These are phyloP conservation scores for Zoroaster sp. DNA, from an alignment of 53 echinoderm and acorn worm genomes.

Conservation along the genomic window DNA sequence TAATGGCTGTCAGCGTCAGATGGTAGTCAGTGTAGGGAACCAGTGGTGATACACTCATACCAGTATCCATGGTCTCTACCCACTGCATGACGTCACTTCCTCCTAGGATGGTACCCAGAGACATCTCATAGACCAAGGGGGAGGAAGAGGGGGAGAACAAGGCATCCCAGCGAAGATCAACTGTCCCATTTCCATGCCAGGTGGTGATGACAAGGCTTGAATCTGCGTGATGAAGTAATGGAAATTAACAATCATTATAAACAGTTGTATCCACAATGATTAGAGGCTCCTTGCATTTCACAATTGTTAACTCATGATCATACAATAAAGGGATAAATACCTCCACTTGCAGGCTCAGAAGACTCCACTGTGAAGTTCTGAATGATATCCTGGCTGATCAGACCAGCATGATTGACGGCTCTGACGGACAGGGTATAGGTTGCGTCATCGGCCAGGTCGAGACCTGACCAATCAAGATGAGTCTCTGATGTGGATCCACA, in stretches of 20 bases:
- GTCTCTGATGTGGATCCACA: constrained; percentile 15
- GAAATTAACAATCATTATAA: neutral
- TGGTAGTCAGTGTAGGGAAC: constrained; percentile 14
- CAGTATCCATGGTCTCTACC: constrained; percentile 41
- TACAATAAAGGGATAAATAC: neutral
- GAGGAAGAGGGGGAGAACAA: constrained; percentile 21
- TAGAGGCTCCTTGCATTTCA: no score
- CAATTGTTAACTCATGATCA: no score
- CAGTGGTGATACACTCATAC: constrained; percentile 15
- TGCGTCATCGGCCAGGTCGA: neutral
- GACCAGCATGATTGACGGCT: constrained; percentile 42
- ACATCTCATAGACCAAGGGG: constrained; percentile 44
- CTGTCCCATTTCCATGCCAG: neutral
- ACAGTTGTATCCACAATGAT: no score
- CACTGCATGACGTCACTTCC: constrained; percentile 48
- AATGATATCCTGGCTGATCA: constrained; percentile 21
- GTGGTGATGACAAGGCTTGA: neutral
- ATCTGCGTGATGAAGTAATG: neutral
- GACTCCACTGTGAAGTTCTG: constrained; percentile 32
- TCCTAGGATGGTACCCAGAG: constrained; percentile 39
- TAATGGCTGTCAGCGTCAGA: constrained; percentile 50
- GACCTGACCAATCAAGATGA: constrained; percentile 15
- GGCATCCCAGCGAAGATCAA: constrained; percentile 23
- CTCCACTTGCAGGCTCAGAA: neutral
- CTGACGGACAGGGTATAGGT: constrained; percentile 19